Percentiles rank a stretch among this genome's conserved stretches.
Evolutionary conservation across 1,140 invertebrate species (phyloP).

Genomic region (Drosophila aff.): DNA sequence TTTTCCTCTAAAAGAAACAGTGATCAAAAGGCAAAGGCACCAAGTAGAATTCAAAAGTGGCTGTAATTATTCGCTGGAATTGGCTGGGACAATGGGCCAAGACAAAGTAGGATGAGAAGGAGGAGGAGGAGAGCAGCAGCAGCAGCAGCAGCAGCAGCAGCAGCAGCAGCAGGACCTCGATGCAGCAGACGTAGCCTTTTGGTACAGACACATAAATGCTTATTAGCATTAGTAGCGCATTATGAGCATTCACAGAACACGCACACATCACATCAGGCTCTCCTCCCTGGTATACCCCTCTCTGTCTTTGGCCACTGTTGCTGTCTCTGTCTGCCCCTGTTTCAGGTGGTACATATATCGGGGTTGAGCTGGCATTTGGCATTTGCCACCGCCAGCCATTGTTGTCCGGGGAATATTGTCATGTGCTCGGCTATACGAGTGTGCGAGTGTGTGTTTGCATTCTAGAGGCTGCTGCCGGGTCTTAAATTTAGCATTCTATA

Average conservation of each 20-base stretch:
- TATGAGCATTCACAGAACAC: slow-evolving; percentile 64
- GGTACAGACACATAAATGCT: slow-evolving; percentile 63
- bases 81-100: slow-evolving; percentile 16
- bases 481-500: slow-evolving; percentile 28
- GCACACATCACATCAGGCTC: slow-evolving; percentile 5
- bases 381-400: slow-evolving; percentile 42
- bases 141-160: not conserved
- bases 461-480: slow-evolving; percentile 10
- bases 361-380: slow-evolving; percentile 47
- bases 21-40: not conserved
- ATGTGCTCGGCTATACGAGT: slow-evolving; percentile 2
- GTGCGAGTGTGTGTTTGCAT: slow-evolving; percentile 18
- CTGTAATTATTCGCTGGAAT: slow-evolving; percentile 39
- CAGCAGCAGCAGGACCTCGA: slow-evolving; percentile 1
- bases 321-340: not conserved
- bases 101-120: not conserved
- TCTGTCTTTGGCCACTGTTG: slow-evolving; percentile 6
- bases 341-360: slow-evolving; percentile 11
- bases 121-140: not conserved
- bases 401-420: slow-evolving; percentile 50
- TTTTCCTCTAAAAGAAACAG: not conserved
- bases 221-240: slow-evolving; percentile 76
- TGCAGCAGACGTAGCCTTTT: slow-evolving; percentile 20
- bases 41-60: slow-evolving; percentile 10
- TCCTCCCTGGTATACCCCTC: not conserved